Evolutionary conservation across 2,888 invertebrate genomes (phyloP).

Genomic region (Dendrolimus pini): DNA sequence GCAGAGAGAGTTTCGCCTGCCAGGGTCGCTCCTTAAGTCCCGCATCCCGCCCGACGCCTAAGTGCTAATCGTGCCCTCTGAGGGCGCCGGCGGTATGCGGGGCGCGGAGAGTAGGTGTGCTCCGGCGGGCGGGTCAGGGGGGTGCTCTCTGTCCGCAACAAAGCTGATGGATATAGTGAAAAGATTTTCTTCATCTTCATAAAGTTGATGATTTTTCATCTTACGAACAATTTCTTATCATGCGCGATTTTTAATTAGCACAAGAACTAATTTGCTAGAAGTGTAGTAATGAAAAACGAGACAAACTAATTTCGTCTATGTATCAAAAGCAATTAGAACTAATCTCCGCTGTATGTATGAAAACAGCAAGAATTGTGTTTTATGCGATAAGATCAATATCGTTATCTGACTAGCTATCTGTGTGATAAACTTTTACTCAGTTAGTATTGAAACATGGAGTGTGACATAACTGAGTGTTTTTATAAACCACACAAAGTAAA

Average conservation of each 20-base stretch:
- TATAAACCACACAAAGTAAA: conserved; percentile 41
- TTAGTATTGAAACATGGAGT: conserved; percentile 38
- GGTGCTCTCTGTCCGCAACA: too few species aligned
- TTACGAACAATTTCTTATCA: background rate
- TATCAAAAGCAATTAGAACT: background rate
- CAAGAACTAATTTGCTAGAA: background rate
- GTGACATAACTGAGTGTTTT: conserved; percentile 47
- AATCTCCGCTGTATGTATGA: too few species aligned
- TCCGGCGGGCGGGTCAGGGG: too few species aligned
- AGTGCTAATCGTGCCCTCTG: too few species aligned
- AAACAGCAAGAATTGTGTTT: background rate
- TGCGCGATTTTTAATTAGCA: background rate
- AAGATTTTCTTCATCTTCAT: too few species aligned
- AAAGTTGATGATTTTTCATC: too few species aligned
- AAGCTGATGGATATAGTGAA: too few species aligned
- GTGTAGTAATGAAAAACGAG: background rate
- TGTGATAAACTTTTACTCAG: conserved; percentile 20
- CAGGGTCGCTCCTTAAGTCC: too few species aligned
- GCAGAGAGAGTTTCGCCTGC: too few species aligned
- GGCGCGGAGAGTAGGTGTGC: too few species aligned
- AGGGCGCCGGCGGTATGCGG: too few species aligned
- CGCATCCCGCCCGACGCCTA: too few species aligned
- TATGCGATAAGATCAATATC: conserved; percentile 18
- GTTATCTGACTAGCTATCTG: conserved; percentile 24
- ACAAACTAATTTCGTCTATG: background rate